Base-by-base conservation (phyloP, 1,140 invertebrate species). In the Penaeus vannamei region DNA sequence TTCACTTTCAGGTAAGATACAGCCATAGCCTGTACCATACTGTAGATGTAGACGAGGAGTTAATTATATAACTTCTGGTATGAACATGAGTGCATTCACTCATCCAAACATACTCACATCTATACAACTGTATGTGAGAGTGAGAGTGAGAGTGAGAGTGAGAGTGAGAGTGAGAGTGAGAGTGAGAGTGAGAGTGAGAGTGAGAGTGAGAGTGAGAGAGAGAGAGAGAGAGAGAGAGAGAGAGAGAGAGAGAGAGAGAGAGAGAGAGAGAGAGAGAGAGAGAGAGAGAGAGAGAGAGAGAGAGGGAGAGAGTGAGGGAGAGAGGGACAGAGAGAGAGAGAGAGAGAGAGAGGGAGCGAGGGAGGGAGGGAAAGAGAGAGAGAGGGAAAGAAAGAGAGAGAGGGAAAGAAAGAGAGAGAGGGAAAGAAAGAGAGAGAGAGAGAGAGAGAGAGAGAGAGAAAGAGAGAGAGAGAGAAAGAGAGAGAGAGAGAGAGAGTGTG, bases 371-470 rank as follows among this genome's bases (percentile, higher is more conserved):
- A 61, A 62, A 20, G 22, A 61, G 5, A 61, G 22, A 32, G 64
- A 61, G 26, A 8, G 8, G 29, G 29, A n/a, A 17, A n/a, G 26
- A 19, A 36, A 19, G 76, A 0, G 22, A 19, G 5, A 79, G 8
- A 17, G 19, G 36, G 76, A 32, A 32, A 77, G 19, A 77, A 29
- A 32, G 29, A 77, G 29, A 79, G 76, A 77, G 76, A 77, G 76
- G 12, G 76, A 77, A 12, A 77, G 76, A 77, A 12, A 77, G 76
- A 77, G 76, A 77, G 76, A 77, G 76, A 77, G 76, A 77, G 76
- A 77, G 76, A 77, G 76, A 77, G 76, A 77, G 76, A 77, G 76
- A 77, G 76, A 77, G 76, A 77, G 76, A 77, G n/a, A 77, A 8
- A 77, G n/a, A 29, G 32, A 29, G 36, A 36, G 36, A 36, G 36